These are phyloP conservation scores for Clivina fossor DNA, from an alignment of 2,888 invertebrate genomes.

Conservation along the genomic window DNA sequence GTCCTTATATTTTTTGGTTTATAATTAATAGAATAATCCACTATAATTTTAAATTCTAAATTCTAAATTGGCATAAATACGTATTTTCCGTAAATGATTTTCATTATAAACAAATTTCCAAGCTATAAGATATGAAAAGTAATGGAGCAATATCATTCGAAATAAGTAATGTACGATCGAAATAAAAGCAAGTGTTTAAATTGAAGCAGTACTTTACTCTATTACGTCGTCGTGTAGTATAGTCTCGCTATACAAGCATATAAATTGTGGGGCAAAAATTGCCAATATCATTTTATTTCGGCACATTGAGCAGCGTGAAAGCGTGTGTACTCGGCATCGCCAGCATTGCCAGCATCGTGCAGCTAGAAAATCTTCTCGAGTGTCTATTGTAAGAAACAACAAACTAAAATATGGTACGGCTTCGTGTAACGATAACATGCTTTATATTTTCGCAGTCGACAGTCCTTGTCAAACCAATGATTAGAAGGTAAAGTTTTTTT, in stretches of 20 bases:
- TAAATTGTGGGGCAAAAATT: constrained; percentile 27
- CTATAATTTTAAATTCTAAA: too few relatives aligned
- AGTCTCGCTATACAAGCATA: constrained; percentile 26
- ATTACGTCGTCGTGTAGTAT: constrained; percentile 10
- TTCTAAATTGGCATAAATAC: too few relatives aligned
- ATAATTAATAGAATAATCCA: too few relatives aligned
- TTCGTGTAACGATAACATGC: constrained; percentile 24
- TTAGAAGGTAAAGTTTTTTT: constrained; percentile 26
- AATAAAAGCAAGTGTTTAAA: constrained; percentile 26
- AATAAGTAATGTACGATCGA: constrained; percentile 21
- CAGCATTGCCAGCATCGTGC: too few relatives aligned
- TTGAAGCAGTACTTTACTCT: constrained; percentile 14
- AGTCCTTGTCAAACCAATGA: constrained; percentile 24
- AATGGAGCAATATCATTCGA: too few relatives aligned
- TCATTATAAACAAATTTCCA: too few relatives aligned
- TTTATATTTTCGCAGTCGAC: constrained; percentile 23
- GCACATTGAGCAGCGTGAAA: constrained; percentile 29
- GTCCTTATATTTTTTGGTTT: too few relatives aligned
- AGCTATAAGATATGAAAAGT: too few relatives aligned
- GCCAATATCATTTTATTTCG: constrained; percentile 32
- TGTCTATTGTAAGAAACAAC: constrained; percentile 28
- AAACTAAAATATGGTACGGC: constrained; percentile 27
- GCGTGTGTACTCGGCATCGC: too few relatives aligned
- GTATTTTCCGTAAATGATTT: too few relatives aligned
- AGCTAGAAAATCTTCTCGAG: constrained; percentile 19